phyloP scores from a whole-genome alignment of 2,888 invertebrate genomes.

The Oscheius sp. region DNA sequence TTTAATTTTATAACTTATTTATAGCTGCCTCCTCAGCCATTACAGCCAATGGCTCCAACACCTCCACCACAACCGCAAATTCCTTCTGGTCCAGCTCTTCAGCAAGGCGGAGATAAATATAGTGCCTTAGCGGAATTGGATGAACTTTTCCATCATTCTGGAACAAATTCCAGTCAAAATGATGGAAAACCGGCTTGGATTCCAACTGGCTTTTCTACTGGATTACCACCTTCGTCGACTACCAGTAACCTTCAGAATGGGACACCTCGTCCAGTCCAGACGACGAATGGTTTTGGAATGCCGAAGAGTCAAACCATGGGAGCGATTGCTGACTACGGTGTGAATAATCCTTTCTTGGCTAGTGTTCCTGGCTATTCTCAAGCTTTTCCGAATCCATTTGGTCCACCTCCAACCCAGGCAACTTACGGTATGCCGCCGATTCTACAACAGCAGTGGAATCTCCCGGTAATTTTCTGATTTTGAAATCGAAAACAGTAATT shows the following conservation, averaged over 20 bases:
- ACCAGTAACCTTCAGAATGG: conserved; percentile 10
- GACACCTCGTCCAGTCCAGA: not conserved
- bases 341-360: conserved; percentile 25
- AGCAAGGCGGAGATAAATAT: conserved; percentile 43
- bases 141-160: conserved; percentile 22
- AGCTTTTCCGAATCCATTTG: conserved; percentile 15
- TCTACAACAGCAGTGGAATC: not conserved
- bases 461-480: not conserved
- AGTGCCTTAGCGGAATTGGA: conserved; percentile 44
- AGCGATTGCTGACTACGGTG: conserved; percentile 23
- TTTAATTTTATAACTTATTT: not conserved
- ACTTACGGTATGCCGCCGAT: not conserved
- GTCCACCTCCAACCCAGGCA: not conserved
- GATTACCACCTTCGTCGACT: conserved; percentile 18
- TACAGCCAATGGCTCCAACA: not conserved
- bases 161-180: not conserved
- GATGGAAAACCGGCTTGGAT: conserved; percentile 23
- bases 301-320: conserved; percentile 32
- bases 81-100: not conserved
- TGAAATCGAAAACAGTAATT: not conserved
- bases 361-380: not conserved
- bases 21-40: not conserved
- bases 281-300: not conserved
- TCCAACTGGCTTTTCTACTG: conserved; percentile 32
- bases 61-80: not conserved